Evolutionary conservation across 2,113 vertebrate genomes (phyloP).

Genomic region (Pseudopipra pipra): DNA sequence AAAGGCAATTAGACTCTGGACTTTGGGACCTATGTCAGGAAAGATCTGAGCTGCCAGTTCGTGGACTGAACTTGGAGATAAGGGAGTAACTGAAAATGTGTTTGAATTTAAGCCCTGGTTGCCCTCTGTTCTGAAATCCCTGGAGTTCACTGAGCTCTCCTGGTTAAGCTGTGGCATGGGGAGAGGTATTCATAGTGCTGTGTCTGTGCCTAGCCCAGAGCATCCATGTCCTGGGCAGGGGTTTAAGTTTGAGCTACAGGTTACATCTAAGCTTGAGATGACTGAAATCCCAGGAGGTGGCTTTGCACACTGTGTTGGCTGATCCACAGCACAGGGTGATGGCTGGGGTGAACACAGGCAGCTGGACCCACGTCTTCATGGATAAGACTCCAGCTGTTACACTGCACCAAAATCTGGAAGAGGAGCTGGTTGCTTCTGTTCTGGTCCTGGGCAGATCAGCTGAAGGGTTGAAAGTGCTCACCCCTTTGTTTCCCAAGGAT

Average conservation of each 20-base stretch:
- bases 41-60: neutral
- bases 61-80: neutral
- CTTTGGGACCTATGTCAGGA: neutral
- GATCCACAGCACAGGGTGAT: neutral
- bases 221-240: neutral
- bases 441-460: neutral
- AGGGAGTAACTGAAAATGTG: neutral
- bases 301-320: accelerated
- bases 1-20: neutral
- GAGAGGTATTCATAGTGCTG: accelerated
- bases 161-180: neutral
- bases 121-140: neutral
- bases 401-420: neutral
- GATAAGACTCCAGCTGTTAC: neutral
- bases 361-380: accelerated
- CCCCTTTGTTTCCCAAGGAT: accelerated
- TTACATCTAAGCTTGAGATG: neutral
- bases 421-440: neutral
- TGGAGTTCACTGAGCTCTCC: neutral
- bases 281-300: too few species aligned
- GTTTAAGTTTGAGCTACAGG: neutral
- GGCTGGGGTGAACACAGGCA: accelerated
- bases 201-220: neutral
- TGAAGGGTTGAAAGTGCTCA: neutral
- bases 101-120: neutral